A percentile compares a stretch with the other conserved stretches of the same genome.
phyloP scores from a whole-genome alignment of 2,888 invertebrate species.

The Eurois occulta region DNA sequence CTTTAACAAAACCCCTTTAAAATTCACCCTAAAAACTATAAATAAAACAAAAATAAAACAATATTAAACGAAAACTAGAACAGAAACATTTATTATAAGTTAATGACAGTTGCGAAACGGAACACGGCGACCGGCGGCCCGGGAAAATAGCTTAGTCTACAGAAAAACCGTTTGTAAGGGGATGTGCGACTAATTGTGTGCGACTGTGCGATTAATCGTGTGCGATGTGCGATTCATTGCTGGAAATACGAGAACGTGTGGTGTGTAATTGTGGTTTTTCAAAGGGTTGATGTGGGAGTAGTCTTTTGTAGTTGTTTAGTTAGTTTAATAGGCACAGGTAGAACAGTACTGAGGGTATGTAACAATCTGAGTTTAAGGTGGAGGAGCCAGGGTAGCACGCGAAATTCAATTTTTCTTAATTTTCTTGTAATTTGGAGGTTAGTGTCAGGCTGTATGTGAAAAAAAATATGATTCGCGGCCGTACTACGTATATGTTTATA shows the following conservation, averaged over 20 bases:
- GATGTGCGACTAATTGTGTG: constrained; percentile 20
- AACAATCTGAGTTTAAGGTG: background rate
- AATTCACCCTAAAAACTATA: background rate
- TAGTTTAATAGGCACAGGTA: background rate
- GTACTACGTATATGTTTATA: too few relatives aligned
- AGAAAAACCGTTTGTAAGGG: constrained; percentile 7
- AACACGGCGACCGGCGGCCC: constrained; percentile 6
- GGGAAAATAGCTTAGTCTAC: constrained; percentile 30
- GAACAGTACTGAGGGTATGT: background rate
- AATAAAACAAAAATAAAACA: background rate
- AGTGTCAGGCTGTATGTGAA: too few relatives aligned
- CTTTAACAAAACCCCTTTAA: background rate
- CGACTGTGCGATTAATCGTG: constrained; percentile 21
- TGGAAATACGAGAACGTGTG: constrained; percentile 2
- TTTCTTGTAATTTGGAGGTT: too few relatives aligned
- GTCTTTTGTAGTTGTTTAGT: background rate
- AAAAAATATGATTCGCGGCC: too few relatives aligned
- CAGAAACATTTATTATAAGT: constrained; percentile 41
- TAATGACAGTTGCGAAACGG: constrained; percentile 35
- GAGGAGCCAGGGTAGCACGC: too few relatives aligned
- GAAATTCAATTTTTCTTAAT: too few relatives aligned
- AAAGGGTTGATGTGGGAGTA: background rate
- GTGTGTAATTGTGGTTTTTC: constrained; percentile 15
- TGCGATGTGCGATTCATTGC: constrained; percentile 31
- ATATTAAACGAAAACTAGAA: constrained; percentile 29